phyloP scores from a whole-genome alignment of 2,888 invertebrate genomes.

The Fragum fragum region DNA sequence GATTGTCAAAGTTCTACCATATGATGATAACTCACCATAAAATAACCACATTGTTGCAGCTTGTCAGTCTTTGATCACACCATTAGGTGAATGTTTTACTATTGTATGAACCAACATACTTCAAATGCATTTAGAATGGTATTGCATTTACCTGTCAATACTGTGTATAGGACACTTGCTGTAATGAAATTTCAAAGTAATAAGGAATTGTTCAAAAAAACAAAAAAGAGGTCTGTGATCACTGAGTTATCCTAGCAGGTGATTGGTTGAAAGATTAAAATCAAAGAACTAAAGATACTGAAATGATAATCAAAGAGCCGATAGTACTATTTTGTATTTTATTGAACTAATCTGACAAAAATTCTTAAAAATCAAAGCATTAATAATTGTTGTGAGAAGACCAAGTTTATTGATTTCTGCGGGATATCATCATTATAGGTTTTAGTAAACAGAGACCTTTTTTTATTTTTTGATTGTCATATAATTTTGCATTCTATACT shows the following conservation, averaged over 20 bases:
- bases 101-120: no score
- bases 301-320: not conserved
- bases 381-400: no score
- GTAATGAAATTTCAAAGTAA: not conserved
- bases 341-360: no score
- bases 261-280: not conserved
- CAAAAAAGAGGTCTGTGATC: not conserved
- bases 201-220: not conserved
- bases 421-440: no score
- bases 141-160: not conserved
- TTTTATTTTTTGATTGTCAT: no score
- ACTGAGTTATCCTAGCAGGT: not conserved
- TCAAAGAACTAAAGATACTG: not conserved
- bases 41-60: constrained; percentile 21
- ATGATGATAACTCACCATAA: constrained; percentile 24
- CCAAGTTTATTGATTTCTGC: no score
- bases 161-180: not conserved
- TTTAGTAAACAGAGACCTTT: no score
- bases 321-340: not conserved
- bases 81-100: not conserved
- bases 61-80: not conserved
- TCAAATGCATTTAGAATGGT: not conserved
- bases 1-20: constrained; percentile 20
- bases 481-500: no score
- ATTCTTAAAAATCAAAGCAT: not conserved